Percentiles rank a stretch among this genome's conserved stretches.
These are phyloP conservation scores for Amorpha juglandis DNA, from an alignment of 2,888 invertebrate species.

Conservation along the genomic window DNA sequence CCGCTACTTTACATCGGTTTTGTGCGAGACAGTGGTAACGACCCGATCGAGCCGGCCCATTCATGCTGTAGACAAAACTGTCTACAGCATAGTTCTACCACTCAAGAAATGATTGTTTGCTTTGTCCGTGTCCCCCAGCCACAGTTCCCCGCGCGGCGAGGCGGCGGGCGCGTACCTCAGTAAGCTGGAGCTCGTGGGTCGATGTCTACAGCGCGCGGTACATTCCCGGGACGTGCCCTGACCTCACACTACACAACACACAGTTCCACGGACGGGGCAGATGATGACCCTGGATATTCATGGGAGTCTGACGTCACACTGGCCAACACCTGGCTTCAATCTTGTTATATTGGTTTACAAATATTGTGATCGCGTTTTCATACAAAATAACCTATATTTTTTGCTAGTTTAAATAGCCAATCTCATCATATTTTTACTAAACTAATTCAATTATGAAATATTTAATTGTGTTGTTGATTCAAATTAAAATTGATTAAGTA, in stretches of 20 bases:
- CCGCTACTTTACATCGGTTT: no score
- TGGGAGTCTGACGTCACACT: not conserved
- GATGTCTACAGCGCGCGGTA: constrained; percentile 60
- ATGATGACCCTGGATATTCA: not conserved
- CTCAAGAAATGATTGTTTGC: not conserved
- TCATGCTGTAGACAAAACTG: no score
- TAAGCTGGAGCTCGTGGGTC: constrained; percentile 64
- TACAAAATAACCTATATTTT: not conserved
- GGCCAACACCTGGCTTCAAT: not conserved
- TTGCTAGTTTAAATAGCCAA: no score
- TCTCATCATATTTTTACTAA: no score
- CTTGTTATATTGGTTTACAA: not conserved
- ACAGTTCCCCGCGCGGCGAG: constrained; percentile 64
- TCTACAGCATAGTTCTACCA: no score
- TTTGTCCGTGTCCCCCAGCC: not conserved
- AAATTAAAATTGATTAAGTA: no score
- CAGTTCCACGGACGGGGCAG: not conserved
- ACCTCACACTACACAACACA: constrained; percentile 32
- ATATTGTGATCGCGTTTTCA: not conserved
- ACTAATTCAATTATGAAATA: no score
- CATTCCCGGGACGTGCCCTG: constrained; percentile 61
- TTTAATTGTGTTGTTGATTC: no score
- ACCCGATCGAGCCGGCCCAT: no score
- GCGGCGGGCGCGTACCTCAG: constrained; percentile 58
- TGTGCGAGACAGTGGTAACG: no score